phyloP scores from a whole-genome alignment of 2,888 invertebrate genomes.

The Mimumesa dahlbomi region DNA sequence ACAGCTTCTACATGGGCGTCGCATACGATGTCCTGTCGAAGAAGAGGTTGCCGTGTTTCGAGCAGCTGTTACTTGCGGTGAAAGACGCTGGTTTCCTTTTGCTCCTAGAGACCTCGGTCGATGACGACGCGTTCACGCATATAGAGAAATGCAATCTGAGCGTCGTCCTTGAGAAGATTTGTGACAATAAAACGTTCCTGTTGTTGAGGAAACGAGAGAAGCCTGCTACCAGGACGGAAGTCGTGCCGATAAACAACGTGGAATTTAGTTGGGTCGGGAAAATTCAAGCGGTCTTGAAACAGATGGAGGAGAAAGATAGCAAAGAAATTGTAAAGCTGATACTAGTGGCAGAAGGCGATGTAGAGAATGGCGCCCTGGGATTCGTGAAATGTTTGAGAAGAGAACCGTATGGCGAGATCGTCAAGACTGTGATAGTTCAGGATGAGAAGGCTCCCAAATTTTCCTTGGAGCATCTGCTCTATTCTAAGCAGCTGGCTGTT shows the following conservation, averaged over 20 bases:
- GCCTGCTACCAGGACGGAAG: constrained; percentile 64
- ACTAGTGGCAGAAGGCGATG: constrained; percentile 86
- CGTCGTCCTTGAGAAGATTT: constrained; percentile 68
- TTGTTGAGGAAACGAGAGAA: constrained; percentile 64
- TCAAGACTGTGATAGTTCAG: constrained; percentile 84
- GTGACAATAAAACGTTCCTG: constrained; percentile 51
- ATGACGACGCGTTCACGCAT: constrained; percentile 3
- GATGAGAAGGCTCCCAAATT: constrained; percentile 85
- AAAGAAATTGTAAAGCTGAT: constrained; percentile 83
- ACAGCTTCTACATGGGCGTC: constrained; percentile 81
- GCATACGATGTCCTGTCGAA: constrained; percentile 82
- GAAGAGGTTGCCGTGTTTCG: constrained; percentile 30
- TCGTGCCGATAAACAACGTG: constrained; percentile 69
- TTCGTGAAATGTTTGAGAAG: constrained; percentile 92
- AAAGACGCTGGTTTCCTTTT: constrained; percentile 70
- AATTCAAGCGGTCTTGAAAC: constrained; percentile 72
- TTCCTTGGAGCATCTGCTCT: constrained; percentile 84
- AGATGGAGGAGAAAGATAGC: constrained; percentile 80
- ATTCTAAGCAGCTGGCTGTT: constrained; percentile 85
- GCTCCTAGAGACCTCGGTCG: constrained; percentile 59
- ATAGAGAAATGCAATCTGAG: constrained; percentile 44
- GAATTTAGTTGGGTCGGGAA: constrained; percentile 77
- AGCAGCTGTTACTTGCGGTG: constrained; percentile 46
- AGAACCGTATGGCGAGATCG: constrained; percentile 86
- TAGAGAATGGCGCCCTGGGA: constrained; percentile 90